Base-by-base conservation (phyloP, 2,113 vertebrate species). In the Cryptoleucopteryx plumbea region DNA sequence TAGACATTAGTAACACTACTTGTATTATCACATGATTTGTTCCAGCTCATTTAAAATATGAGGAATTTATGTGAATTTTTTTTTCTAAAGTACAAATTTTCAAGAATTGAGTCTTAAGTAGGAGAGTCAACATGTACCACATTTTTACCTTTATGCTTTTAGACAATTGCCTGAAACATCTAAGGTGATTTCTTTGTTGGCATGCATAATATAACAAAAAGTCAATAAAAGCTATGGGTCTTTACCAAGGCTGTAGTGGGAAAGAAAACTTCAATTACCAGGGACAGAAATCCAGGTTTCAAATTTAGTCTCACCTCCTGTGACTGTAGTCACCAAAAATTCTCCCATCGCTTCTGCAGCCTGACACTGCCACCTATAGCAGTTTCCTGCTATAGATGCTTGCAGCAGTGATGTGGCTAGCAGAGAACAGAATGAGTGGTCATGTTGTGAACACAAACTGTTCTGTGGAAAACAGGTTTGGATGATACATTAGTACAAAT, bases 301-400 rank as follows among this genome's bases (percentile, higher is more conserved):
- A 86, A 59, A 86, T 81, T 71, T 86, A 74, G 47, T 86, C 19
- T 94, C 48, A 81, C 55, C 32, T 74, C 63, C 63, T 40, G 52
- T 78, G 88, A 61, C 82, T 78, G 14, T 6, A 94, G 59, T 45
- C 59, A 93, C 67, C 65, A 88, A 82, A 93, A 92, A 36, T 29
- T 48, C 75, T 81, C 47, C 21, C 29, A 55, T 11, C 0, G 0
- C 38, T 94, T 92, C 88, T 38, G 32, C 70, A 93, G 86, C 82
- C 86, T 91, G 88, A 88, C 86, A 87, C 56, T 82, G 88, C 87
- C 93, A 91, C 43, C 86, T 95, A 86, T 80, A 84, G 91, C 75
- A 94, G 86, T 53, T 59, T 77, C 5, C 0, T 56, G 65, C 75
- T 55, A 66, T 2, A 38, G n/a, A 31, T 43, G 53, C 52, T 53